Base-by-base conservation (phyloP, 2,797 vertebrate species). In the Gobionotothen gibberifrons region DNA sequence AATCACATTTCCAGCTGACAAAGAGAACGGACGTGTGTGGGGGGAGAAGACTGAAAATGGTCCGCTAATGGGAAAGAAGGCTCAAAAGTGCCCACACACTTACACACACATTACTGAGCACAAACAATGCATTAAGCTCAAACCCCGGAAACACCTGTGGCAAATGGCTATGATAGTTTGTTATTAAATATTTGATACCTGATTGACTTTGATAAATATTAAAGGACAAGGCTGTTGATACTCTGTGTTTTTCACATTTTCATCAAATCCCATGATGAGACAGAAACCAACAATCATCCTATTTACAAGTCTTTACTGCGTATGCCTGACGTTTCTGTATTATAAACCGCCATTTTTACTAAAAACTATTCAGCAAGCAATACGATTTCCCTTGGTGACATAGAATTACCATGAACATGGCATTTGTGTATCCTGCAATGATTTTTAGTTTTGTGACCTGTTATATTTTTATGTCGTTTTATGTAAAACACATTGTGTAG, bases 1-100 rank as follows among this genome's bases (percentile, higher is more conserved):
- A 90, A 90, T 89, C 85, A 87, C 83, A 90, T 92, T 91, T 91
- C 81, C 71, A 83, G 70, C 79, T 74, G 84, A 91, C 84, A 90
- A 85, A 87, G 85, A 64, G 67, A 79, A 84, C 16, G 53, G 64
- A 67, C 60, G 53, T 43, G 48, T 68, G 58, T 60, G 78, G 72
- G 66, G 69, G 65, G 29, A 14, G 69, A 40, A 14, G 69, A 40
- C 55, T 58, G 79, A 57, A 75, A 73, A 83, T 54, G 71, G 66
- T 74, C 72, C 66, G 67, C 78, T 83, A 86, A 88, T 89, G 76
- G 85, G 55, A 77, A 74, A 70, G 56, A 69, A 19, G 70, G 22
- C 40, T 55, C 48, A 14, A 17, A 62, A 63, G 74, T 46, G 66
- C 42, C 62, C 40, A 51, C 39, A 16, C 36, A 52, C 42, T 5